A percentile compares a stretch with the other conserved stretches of the same genome.
phyloP scores from a whole-genome alignment of 2,888 invertebrate species.

The Orthonychiurus folsomi region DNA sequence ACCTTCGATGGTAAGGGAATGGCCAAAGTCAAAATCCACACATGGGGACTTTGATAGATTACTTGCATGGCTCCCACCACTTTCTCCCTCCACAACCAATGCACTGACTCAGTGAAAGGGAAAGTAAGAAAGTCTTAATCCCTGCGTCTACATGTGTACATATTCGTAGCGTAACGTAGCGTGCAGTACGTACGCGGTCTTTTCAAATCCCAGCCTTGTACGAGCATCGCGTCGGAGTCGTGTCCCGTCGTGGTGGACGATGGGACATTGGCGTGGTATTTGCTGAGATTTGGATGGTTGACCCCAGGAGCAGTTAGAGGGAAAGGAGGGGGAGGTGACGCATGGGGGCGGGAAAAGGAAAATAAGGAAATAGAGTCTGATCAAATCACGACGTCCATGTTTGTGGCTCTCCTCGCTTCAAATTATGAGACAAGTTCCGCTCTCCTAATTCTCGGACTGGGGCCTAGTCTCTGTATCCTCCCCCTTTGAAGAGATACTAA shows the following conservation, averaged over 20 bases:
- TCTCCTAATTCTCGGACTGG: neutral
- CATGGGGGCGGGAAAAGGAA: neutral
- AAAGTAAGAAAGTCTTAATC: too few relatives aligned
- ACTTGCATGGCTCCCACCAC: too few relatives aligned
- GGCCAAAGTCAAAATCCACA: neutral
- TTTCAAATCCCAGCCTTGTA: too few relatives aligned
- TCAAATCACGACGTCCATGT: neutral
- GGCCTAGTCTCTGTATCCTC: neutral
- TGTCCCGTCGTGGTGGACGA: neutral
- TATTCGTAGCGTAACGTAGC: too few relatives aligned
- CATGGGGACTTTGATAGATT: slow-evolving; percentile 36
- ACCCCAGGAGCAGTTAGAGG: too few relatives aligned
- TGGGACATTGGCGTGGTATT: neutral
- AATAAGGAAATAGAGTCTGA: neutral
- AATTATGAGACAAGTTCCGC: neutral
- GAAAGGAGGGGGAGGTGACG: too few relatives aligned
- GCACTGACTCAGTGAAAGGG: neutral
- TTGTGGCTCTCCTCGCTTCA: neutral
- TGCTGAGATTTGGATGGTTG: neutral
- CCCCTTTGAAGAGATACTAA: too few relatives aligned
- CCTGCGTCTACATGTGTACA: too few relatives aligned
- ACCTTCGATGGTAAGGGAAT: neutral
- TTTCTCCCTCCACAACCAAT: too few relatives aligned
- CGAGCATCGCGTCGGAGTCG: too few relatives aligned
- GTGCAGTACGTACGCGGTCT: too few relatives aligned